Percentiles rank a stretch among this genome's conserved stretches.
phyloP scores from a whole-genome alignment of 2,888 invertebrate species.

The Agrotis clavis region DNA sequence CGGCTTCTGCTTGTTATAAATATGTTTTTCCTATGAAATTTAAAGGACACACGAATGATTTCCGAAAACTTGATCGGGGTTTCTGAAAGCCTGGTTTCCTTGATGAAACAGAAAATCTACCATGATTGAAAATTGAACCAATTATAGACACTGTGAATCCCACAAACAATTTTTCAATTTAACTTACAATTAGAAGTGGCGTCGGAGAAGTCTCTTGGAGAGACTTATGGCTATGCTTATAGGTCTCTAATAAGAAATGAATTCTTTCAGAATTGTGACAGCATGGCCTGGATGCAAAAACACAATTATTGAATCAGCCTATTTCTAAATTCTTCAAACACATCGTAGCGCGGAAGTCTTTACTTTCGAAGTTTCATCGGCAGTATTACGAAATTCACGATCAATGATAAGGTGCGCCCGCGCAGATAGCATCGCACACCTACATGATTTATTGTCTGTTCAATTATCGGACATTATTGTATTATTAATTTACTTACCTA shows the following conservation, averaged over 20 bases:
- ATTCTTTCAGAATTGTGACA: no score
- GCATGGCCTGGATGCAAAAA: no score
- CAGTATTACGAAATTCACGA: slow-evolving; percentile 69
- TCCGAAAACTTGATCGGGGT: no score
- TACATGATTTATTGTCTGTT: slow-evolving; percentile 61
- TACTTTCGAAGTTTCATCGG: slow-evolving; percentile 68
- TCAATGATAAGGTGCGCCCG: slow-evolving; percentile 73
- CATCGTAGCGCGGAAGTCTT: slow-evolving; percentile 31
- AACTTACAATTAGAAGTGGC: no score
- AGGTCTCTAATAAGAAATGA: no score
- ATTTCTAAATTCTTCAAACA: slow-evolving; percentile 9
- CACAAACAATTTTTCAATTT: no score
- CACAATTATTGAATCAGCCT: no score
- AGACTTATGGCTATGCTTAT: no score
- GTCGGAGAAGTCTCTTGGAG: no score
- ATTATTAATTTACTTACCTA: slow-evolving; percentile 58
- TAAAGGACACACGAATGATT: no score
- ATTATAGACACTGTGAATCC: neutral
- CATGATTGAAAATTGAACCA: neutral
- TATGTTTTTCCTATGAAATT: no score
- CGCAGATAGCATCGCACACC: slow-evolving; percentile 71
- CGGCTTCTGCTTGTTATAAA: neutral
- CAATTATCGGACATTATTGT: slow-evolving; percentile 57
- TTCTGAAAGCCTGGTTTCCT: neutral
- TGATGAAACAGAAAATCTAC: neutral